Base-by-base conservation (phyloP, 2,797 vertebrate species). In the Silurus aristotelis region DNA sequence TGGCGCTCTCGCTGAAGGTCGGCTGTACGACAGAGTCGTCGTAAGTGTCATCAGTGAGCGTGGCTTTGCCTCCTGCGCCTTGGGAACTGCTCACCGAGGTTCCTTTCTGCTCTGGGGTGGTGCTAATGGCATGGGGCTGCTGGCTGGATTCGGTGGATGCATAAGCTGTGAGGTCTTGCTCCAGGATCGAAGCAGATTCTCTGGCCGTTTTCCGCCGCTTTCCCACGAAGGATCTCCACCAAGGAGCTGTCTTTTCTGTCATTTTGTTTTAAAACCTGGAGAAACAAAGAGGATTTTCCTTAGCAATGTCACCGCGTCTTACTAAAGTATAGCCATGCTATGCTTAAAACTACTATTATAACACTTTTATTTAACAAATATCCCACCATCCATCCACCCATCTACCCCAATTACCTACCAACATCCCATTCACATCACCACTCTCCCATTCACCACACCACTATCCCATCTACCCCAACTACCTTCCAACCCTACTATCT, bases 141-240 rank as follows among this genome's bases (percentile, higher is more conserved):
- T 38, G 75, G 61, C 22, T 14, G 52, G 14, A 58, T 19, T 80
- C 43, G 5, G 79, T 19, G 22, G 86, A 84, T 2, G 83, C 1
- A 10, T 64, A 61, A 8, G 87, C 83, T 0, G 17, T 58, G 0
- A 66, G n/a, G 17, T 10, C 58, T 48, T 86, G 84, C 25, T 92
- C 84, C 22, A 92, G 55, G 48, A 7, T 84, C 1, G 92, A 93
- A 77, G 95, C 91, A 38, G 92, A 95, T 87, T 95, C 93, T 2
- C 86, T 46, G 73, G 83, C 52, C 0, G 82, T 13, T 72, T 14
- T 87, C 88, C 92, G 93, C 87, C 94, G 96, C 93, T 96, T 98
- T 76, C 94, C 94, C 73, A 95, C 92, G 82, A 99, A 95, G 0
- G 96, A 93, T 90, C 95, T 97, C 98, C 97, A 99, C 97, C 97